These are phyloP conservation scores for Drosophila rellima DNA, from an alignment of 2,888 invertebrate species.

Conservation along the genomic window DNA sequence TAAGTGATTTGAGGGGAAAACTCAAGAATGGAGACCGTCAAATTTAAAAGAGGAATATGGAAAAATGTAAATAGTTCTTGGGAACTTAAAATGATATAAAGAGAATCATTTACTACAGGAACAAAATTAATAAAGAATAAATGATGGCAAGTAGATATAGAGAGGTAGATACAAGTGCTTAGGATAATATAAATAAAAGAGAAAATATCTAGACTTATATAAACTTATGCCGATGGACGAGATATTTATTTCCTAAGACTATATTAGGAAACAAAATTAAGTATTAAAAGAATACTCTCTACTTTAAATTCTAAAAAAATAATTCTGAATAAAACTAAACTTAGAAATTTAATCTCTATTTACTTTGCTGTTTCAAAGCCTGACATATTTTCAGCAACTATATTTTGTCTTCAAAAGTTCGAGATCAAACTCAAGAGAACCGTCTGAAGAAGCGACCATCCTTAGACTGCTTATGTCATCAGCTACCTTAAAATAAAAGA, in stretches of 20 bases:
- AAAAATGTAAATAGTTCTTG: slow-evolving; percentile 7
- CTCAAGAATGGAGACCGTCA: slow-evolving; percentile 12
- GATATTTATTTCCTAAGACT: too few species aligned
- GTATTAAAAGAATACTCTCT: too few species aligned
- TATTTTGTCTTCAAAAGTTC: background rate
- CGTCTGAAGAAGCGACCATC: slow-evolving; percentile 11
- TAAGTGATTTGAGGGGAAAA: slow-evolving; percentile 45
- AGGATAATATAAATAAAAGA: too few species aligned
- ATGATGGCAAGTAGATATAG: background rate
- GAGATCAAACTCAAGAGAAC: background rate
- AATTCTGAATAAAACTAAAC: too few species aligned
- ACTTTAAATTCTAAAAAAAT: too few species aligned
- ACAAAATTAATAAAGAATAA: background rate
- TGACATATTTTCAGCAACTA: background rate
- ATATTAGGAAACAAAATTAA: too few species aligned
- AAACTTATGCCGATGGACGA: too few species aligned
- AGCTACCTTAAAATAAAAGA: slow-evolving; percentile 40
- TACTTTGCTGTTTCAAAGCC: too few species aligned
- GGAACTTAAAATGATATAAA: slow-evolving; percentile 1
- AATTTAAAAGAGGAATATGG: background rate
- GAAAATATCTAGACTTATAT: too few species aligned
- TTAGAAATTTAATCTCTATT: too few species aligned
- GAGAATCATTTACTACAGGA: background rate
- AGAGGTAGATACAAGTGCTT: background rate
- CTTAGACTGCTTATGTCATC: slow-evolving; percentile 28